Percentiles rank a stretch among this genome's conserved stretches.
phyloP scores from a whole-genome alignment of 2,888 invertebrate genomes.

The Metacarcinus magister region DNA sequence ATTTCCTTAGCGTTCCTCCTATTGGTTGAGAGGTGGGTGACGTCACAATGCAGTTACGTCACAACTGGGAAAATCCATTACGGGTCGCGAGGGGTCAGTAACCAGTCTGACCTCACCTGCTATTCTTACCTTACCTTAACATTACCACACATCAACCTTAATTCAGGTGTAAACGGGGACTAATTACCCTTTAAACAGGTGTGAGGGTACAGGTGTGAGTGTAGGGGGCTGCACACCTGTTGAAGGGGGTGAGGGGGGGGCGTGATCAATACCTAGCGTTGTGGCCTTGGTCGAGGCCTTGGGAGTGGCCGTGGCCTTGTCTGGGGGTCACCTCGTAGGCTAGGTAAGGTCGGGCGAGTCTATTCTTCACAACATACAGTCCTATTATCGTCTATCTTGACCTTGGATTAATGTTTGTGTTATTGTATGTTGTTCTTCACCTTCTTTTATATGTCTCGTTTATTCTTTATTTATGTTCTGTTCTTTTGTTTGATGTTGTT shows the following conservation, averaged over 20 bases:
- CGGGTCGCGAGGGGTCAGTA: slow-evolving; percentile 33
- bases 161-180: not conserved
- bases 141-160: not conserved
- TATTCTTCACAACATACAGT: not conserved
- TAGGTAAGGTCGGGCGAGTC: slow-evolving; percentile 47
- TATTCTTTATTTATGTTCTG: too few species aligned
- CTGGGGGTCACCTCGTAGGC: slow-evolving; percentile 22
- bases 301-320: slow-evolving; percentile 39
- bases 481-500: too few species aligned
- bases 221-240: not conserved
- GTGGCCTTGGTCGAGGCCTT: slow-evolving; percentile 55
- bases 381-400: too few species aligned
- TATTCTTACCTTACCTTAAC: not conserved
- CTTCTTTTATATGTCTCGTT: too few species aligned
- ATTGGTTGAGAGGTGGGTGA: not conserved
- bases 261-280: slow-evolving; percentile 52
- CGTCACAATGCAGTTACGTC: slow-evolving; percentile 4
- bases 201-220: not conserved
- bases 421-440: too few species aligned
- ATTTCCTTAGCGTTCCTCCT: not conserved
- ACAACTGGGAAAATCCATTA: slow-evolving; percentile 22
- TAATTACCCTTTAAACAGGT: not conserved
- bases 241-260: not conserved
- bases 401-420: too few species aligned
- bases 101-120: not conserved